These are phyloP conservation scores for Protonibea diacanthus DNA, from an alignment of 2,797 vertebrate species.

Conservation along the genomic window DNA sequence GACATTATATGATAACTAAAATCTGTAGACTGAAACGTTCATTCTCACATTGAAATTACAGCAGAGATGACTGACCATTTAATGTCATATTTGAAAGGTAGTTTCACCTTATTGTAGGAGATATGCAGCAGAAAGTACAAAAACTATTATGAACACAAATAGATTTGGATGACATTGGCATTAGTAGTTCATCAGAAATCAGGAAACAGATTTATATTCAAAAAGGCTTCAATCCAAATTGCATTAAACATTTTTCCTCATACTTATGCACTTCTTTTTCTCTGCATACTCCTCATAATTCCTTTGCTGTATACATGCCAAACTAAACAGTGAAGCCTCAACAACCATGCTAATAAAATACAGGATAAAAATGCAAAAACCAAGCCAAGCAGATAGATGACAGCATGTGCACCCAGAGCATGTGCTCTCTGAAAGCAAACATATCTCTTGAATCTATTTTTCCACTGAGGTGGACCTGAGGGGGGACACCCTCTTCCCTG, in stretches of 20 bases:
- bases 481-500: constrained; percentile 60
- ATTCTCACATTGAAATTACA: constrained; percentile 9
- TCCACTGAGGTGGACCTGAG: constrained; percentile 43
- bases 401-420: constrained; percentile 9
- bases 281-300: constrained; percentile 5
- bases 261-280: neutral
- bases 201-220: neutral
- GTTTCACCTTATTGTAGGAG: constrained; percentile 2
- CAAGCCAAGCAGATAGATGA: constrained; percentile 22
- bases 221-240: constrained; percentile 4
- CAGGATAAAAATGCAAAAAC: constrained; percentile 23
- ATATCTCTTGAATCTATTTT: constrained; percentile 55
- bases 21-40: constrained; percentile 3
- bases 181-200: neutral
- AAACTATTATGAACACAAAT: neutral
- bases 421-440: constrained; percentile 27
- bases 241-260: neutral
- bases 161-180: neutral
- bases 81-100: neutral
- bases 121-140: neutral
- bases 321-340: constrained; percentile 3
- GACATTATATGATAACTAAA: neutral
- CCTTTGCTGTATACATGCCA: constrained; percentile 4
- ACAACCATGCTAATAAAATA: constrained; percentile 27
- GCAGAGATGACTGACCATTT: constrained; percentile 9